Conservation (phyloP, 23 tunicate genomes). For the Phallusia fumigata region DNA sequence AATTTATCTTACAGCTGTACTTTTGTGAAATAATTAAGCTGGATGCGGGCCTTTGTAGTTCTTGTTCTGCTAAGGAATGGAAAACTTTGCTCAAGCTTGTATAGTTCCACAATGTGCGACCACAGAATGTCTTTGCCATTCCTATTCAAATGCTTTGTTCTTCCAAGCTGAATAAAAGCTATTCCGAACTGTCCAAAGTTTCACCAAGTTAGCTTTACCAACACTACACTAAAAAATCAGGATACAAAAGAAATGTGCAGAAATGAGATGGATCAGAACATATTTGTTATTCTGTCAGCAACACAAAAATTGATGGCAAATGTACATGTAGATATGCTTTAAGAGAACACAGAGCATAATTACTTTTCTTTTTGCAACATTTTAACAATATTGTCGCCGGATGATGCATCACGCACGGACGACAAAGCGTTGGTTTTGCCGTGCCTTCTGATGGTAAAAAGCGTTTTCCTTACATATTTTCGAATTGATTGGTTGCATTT, state of each 20-base stretch:
- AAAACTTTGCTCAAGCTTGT: neutral
- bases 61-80: neutral
- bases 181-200: neutral
- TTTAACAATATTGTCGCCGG: no score
- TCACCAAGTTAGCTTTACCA: no score
- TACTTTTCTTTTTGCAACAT: no score
- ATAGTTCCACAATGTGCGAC: neutral
- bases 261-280: conserved; percentile 14
- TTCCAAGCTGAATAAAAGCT: neutral
- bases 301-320: neutral
- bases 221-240: no score
- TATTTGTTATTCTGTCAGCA: neutral
- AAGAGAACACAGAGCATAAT: no score
- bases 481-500: no score
- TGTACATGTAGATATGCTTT: no score
- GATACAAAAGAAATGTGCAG: no score
- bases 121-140: neutral
- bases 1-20: neutral
- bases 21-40: neutral
- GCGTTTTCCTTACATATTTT: no score
- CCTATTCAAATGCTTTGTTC: neutral
- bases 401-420: no score
- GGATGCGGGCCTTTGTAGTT: neutral
- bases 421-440: no score
- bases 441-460: no score